A percentile compares a stretch with the other conserved stretches of the same genome.
These are phyloP conservation scores for Ceyx erithaca DNA, from an alignment of 2,797 vertebrate genomes.

Conservation along the genomic window DNA sequence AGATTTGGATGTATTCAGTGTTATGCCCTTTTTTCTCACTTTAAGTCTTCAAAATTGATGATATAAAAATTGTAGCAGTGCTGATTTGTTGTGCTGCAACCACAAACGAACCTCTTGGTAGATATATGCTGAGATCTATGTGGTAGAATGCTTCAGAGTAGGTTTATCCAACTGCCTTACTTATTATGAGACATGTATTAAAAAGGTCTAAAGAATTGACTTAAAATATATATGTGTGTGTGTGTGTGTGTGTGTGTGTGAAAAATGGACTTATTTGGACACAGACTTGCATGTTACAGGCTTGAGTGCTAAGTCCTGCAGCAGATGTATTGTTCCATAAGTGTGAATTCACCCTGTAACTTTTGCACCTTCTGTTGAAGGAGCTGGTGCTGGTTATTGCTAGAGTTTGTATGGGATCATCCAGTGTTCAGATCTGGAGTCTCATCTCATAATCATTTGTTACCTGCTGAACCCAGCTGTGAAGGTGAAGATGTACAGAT, in stretches of 20 bases:
- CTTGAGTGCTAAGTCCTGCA: not conserved
- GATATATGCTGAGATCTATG: accelerated
- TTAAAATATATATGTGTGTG: not conserved
- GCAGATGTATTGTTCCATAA: not conserved
- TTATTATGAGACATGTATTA: accelerated
- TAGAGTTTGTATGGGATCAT: accelerated
- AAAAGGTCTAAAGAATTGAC: not conserved
- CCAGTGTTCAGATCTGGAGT: not conserved
- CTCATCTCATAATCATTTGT: not conserved
- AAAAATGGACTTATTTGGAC: not conserved
- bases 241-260: too few relatives aligned
- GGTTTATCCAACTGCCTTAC: not conserved
- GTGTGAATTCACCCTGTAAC: not conserved
- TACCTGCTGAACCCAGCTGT: not conserved
- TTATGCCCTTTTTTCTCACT: not conserved
- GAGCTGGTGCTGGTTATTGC: not conserved
- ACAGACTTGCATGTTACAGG: not conserved
- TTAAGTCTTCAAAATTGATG: not conserved
- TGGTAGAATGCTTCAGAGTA: not conserved
- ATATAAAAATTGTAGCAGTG: not conserved
- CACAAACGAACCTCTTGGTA: not conserved
- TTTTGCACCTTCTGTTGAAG: not conserved
- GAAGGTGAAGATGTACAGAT: not conserved
- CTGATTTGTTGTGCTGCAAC: not conserved
- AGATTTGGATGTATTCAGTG: not conserved